Percentiles rank a stretch among this genome's conserved stretches.
Conservation (phyloP, 1,140 invertebrate species). For the Drosophila cardini region DNA sequence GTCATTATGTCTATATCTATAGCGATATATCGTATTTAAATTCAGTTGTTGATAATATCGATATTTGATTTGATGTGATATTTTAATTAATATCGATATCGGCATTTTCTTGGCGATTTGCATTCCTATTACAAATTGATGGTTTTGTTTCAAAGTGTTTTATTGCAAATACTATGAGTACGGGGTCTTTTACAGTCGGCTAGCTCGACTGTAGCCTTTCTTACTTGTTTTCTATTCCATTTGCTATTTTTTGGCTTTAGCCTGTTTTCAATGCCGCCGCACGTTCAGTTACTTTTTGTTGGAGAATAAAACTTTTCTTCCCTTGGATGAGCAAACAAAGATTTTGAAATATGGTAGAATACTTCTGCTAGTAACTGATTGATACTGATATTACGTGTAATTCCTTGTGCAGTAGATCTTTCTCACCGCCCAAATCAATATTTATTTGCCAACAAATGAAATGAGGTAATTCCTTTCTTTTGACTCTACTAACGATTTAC, state of each 20-base stretch:
- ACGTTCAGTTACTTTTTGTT: constrained; percentile 56
- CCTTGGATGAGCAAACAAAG: constrained; percentile 53
- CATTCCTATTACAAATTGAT: too few relatives aligned
- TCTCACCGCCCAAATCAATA: constrained; percentile 32
- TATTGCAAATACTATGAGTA: too few relatives aligned
- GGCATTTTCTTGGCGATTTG: too few relatives aligned
- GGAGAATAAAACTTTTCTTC: constrained; percentile 39
- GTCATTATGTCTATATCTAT: too few relatives aligned
- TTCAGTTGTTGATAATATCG: too few relatives aligned
- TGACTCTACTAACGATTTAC: constrained; percentile 13
- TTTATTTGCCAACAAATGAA: constrained; percentile 37
- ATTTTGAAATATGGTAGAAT: constrained; percentile 73
- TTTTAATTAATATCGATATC: too few relatives aligned
- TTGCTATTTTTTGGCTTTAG: constrained; percentile 16
- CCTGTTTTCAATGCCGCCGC: constrained; percentile 57
- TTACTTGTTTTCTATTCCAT: not conserved
- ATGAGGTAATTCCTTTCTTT: constrained; percentile 14
- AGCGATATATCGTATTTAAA: too few relatives aligned
- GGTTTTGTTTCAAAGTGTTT: too few relatives aligned
- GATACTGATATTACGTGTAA: constrained; percentile 41
- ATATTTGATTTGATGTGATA: too few relatives aligned
- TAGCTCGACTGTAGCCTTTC: too few relatives aligned
- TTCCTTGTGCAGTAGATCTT: constrained; percentile 59
- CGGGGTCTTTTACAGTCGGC: too few relatives aligned
- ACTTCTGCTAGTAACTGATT: constrained; percentile 43